Base-by-base conservation (phyloP, 2,888 invertebrate genomes). In the Zygogramma bicolorata region DNA sequence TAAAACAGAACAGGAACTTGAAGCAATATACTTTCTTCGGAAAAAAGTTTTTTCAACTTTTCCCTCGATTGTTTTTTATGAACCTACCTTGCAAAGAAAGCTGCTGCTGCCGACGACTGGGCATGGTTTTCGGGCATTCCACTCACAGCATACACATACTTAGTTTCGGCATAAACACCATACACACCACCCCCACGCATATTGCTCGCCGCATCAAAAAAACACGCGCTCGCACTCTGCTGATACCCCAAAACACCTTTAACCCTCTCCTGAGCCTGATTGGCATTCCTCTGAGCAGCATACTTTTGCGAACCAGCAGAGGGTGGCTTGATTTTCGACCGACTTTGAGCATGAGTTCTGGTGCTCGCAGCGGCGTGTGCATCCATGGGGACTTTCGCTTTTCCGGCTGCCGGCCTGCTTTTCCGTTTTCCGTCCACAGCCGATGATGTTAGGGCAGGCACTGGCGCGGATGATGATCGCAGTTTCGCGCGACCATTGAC, bases 41-140 rank as follows among this genome's bases (percentile, higher is more conserved):
- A n/a, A n/a, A n/a, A n/a, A n/a, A n/a, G n/a, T n/a, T n/a, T n/a
- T n/a, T n/a, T n/a, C n/a, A n/a, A n/a, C n/a, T n/a, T n/a, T n/a
- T n/a, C n/a, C n/a, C n/a, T n/a, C n/a, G n/a, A n/a, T n/a, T n/a
- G n/a, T n/a, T n/a, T n/a, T n/a, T n/a, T n/a, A n/a, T n/a, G n/a
- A n/a, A n/a, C 88, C 87, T 83, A 90, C 90, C 90, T 89, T 83
- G 90, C 90, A 82, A 90, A 90, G 86, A 90, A 90, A 74, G 90
- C 90, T 70, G 90, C 90, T 58, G 90, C 90, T 63, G 90, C 90
- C 68, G 89, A 89, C 58, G 89, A 88, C 80, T 90, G 90, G 60
- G 89, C 89, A 68, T 88, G 86, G 80, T 88, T 88, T 69, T 88
- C 89, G 18, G 88, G 88, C 73, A 88, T 82, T 34, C 89, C 88